Percentiles rank a stretch among this genome's conserved stretches.
Evolutionary conservation across 2,888 invertebrate species (phyloP).

Genomic region (Eilema depressum): DNA sequence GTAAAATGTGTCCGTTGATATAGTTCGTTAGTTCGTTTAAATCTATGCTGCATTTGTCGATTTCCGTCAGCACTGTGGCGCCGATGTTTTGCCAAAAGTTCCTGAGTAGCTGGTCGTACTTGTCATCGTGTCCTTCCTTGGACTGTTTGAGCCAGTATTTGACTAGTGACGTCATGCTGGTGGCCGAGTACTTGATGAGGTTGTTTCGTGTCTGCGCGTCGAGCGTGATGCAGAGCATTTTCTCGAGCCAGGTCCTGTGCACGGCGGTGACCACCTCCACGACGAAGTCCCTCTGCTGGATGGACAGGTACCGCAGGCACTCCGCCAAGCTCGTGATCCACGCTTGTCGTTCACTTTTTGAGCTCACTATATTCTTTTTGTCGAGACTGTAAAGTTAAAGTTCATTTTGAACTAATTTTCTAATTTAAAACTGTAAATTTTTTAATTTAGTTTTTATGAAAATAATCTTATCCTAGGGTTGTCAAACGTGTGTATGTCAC

Average conservation of each 20-base stretch:
- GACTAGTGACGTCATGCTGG: constrained; percentile 61
- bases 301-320: constrained; percentile 87
- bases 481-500: too few species aligned
- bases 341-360: constrained; percentile 89
- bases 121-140: constrained; percentile 51
- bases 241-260: constrained; percentile 67
- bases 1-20: constrained; percentile 71
- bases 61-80: constrained; percentile 61
- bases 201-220: constrained; percentile 48
- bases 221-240: constrained; percentile 38
- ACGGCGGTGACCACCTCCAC: constrained; percentile 58
- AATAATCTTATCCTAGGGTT: too few species aligned
- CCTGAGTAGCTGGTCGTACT: constrained; percentile 68
- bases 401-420: background rate
- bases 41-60: constrained; percentile 72
- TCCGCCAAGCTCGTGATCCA: constrained; percentile 91
- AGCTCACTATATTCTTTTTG: constrained; percentile 86
- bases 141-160: constrained; percentile 72
- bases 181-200: constrained; percentile 62
- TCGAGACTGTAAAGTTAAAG: constrained; percentile 82
- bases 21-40: constrained; percentile 74
- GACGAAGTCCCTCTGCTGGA: constrained; percentile 54
- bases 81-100: constrained; percentile 78
- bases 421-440: background rate
- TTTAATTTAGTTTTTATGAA: too few species aligned